phyloP scores from a whole-genome alignment of 2,797 vertebrate genomes.

The Acipenser transmontanus region DNA sequence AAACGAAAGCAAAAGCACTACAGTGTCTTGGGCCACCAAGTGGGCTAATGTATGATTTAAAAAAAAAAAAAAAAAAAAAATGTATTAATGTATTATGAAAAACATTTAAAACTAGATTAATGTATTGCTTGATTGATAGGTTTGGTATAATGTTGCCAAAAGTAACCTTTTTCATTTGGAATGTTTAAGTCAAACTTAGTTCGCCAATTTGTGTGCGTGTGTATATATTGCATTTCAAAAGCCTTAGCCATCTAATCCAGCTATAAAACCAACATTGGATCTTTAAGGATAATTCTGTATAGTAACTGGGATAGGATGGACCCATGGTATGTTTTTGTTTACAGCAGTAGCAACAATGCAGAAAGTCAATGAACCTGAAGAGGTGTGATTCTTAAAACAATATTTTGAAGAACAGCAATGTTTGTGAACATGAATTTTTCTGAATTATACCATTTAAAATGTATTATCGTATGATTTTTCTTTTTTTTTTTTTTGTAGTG shows the following conservation, averaged over 20 bases:
- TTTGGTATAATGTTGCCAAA: conserved; percentile 55
- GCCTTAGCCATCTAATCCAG: conserved; percentile 64
- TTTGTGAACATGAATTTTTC: conserved; percentile 34
- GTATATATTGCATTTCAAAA: conserved; percentile 42
- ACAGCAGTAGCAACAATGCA: conserved; percentile 35
- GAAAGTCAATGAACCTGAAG: conserved; percentile 38
- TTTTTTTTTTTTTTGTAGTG: background rate
- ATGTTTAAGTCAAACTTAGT: conserved; percentile 7
- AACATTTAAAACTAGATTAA: no score
- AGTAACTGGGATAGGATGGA: conserved; percentile 12
- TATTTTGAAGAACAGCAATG: conserved; percentile 31
- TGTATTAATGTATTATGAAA: conserved; percentile 38
- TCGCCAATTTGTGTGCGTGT: conserved; percentile 16
- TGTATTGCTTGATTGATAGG: conserved; percentile 32
- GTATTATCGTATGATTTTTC: conserved; percentile 39
- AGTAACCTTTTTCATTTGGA: conserved; percentile 38
- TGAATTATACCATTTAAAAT: conserved; percentile 35
- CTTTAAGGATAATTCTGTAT: background rate
- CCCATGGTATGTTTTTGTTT: conserved; percentile 24
- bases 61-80: no score
- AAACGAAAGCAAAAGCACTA: conserved; percentile 58
- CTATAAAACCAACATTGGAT: conserved; percentile 57
- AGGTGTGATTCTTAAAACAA: conserved; percentile 46
- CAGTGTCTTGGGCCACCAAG: conserved; percentile 20
- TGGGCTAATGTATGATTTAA: conserved; percentile 50